Evolutionary conservation across 2,113 vertebrate genomes (phyloP).

Genomic region (Rhizomys pruinosus): DNA sequence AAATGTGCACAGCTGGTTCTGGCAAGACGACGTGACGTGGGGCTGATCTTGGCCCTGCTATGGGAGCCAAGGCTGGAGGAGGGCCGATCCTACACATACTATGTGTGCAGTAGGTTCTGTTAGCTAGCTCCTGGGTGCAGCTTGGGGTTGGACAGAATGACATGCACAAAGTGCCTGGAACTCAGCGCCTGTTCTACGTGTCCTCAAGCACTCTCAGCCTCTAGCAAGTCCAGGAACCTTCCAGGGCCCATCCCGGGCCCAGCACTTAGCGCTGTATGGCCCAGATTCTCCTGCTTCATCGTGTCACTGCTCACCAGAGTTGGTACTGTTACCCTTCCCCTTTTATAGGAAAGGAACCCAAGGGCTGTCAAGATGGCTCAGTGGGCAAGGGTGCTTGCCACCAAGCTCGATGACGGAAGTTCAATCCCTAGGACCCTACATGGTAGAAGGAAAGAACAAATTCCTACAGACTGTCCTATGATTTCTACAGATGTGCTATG

Average conservation of each 20-base stretch:
- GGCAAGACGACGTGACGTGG: background rate
- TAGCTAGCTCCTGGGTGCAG: background rate
- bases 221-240: background rate
- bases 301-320: fast-evolving
- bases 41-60: background rate
- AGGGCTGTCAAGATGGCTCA: background rate
- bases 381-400: background rate
- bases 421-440: background rate
- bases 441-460: background rate
- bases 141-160: background rate
- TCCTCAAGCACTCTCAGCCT: background rate
- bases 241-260: background rate
- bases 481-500: background rate
- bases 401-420: too few relatives aligned
- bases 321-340: background rate
- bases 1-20: background rate
- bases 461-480: background rate
- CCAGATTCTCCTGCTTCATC: background rate
- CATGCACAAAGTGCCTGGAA: background rate
- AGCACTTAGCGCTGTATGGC: background rate
- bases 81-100: background rate
- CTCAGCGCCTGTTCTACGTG: background rate
- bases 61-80: background rate
- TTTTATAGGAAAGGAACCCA: background rate
- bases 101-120: background rate